Base-by-base conservation (phyloP, 2,888 invertebrate genomes). In the Entomobrya proxima region DNA sequence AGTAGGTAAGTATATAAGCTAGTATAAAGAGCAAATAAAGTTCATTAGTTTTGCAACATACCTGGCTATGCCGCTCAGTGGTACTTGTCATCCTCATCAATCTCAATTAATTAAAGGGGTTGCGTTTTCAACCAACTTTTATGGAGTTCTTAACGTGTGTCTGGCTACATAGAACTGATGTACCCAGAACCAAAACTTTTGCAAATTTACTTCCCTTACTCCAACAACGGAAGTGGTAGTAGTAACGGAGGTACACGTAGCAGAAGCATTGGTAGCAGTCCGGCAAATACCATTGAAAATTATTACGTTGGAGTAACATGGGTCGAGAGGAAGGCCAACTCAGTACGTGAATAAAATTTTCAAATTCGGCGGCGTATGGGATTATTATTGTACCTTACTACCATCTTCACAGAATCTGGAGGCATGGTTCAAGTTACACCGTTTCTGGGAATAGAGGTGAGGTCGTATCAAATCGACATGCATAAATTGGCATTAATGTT, bases 51-150 rank as follows among this genome's bases (percentile, higher is more conserved):
- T 52, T 78, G 64, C 50, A 32, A 72, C 44, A 67, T 88, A 88
- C 88, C 88, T 88, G 88, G 86, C 74, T 72, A 79, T 88, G 86
- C 88, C 86, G 86, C 67, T 88, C 88, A 61, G 86, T 69, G 52
- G 78, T 69, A 83, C 81, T 88, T 88, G 86, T 88, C 88, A 88
- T 88, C 88, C 88, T 88, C 88, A 88, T 88, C 82, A 88, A 88
- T 85, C 86, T 87, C 85, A 84, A 80, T 88, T 88, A 81, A 85
- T 72, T 85, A 67, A 77, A 44, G 69, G 27, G 55, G 80, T 40
- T 80, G 52, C 80, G 55, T 69, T 80, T 67, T 55, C 80, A 80
- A 80, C 80, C 80, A 67, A 67, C 37, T 69, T 24, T 72, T 47
- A 44, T 72, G 27, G 35, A 40, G 11, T 67, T 67, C 30, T 61